phyloP scores from a whole-genome alignment of 2,797 vertebrate genomes.

The Intellagama lesueurii region DNA sequence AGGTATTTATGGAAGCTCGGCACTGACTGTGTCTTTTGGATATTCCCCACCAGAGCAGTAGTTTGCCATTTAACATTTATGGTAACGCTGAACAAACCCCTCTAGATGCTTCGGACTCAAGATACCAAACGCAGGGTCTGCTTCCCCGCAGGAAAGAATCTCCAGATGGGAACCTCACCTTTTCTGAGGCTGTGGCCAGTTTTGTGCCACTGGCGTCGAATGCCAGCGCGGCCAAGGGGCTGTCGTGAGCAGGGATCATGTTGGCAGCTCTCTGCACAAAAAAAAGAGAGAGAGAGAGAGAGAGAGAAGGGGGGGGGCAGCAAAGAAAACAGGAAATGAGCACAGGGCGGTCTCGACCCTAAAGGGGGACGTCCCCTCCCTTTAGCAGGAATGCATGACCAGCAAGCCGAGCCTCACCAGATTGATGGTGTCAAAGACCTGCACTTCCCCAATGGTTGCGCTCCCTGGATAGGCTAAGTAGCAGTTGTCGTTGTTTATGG shows the following conservation, averaged over 20 bases:
- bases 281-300: constrained; percentile 9
- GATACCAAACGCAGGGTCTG: neutral
- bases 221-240: constrained; percentile 94
- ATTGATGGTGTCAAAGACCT: constrained; percentile 98
- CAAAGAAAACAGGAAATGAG: constrained; percentile 9
- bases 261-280: constrained; percentile 92
- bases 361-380: fast-evolving
- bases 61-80: neutral
- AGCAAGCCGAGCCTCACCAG: constrained; percentile 81
- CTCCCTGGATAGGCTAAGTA: constrained; percentile 98
- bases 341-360: neutral
- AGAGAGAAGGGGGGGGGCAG: neutral
- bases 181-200: constrained; percentile 97
- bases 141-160: neutral
- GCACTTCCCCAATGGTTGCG: constrained; percentile 96
- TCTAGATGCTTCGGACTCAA: too few species aligned
- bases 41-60: too few species aligned
- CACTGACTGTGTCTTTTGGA: too few species aligned
- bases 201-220: constrained; percentile 96
- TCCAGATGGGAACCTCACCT: constrained; percentile 79
- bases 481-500: constrained; percentile 98
- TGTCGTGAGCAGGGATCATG: constrained; percentile 99
- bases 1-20: too few species aligned
- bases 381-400: fast-evolving
- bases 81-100: too few species aligned